phyloP scores from a whole-genome alignment of 2,888 invertebrate genomes.

The Cyaniris semiargus region DNA sequence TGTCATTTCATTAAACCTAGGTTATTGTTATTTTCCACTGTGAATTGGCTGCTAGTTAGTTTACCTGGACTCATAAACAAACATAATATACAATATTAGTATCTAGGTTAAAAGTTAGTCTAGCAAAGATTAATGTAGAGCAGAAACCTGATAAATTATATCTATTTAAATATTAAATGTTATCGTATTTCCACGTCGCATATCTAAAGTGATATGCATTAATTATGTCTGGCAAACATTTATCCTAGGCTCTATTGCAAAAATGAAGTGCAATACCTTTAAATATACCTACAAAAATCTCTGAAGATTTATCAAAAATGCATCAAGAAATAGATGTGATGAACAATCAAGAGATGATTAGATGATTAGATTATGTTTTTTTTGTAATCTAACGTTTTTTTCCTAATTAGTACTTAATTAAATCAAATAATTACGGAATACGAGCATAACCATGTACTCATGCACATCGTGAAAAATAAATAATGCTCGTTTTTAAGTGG shows the following conservation, averaged over 20 bases:
- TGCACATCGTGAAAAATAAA: conserved; percentile 2
- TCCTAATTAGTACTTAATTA: background rate
- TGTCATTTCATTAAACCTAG: too few relatives aligned
- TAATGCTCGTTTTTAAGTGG: background rate
- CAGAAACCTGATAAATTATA: background rate
- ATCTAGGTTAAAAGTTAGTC: conserved; percentile 19
- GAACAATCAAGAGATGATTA: too few relatives aligned
- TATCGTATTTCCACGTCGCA: conserved; percentile 6
- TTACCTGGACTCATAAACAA: background rate
- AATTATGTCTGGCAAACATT: background rate
- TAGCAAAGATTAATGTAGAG: background rate
- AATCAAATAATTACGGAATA: background rate
- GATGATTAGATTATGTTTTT: background rate
- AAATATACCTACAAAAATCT: too few relatives aligned
- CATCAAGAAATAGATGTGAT: too few relatives aligned
- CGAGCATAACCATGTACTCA: background rate
- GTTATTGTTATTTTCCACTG: background rate
- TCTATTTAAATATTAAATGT: conserved; percentile 11
- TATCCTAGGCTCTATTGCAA: background rate
- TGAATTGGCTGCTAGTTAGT: background rate
- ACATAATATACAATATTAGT: background rate
- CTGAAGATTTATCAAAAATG: background rate
- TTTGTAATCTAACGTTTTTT: background rate
- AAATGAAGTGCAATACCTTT: background rate
- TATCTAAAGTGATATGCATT: background rate